phyloP scores from a whole-genome alignment of 2,113 vertebrate species.

The Cairina moschata region DNA sequence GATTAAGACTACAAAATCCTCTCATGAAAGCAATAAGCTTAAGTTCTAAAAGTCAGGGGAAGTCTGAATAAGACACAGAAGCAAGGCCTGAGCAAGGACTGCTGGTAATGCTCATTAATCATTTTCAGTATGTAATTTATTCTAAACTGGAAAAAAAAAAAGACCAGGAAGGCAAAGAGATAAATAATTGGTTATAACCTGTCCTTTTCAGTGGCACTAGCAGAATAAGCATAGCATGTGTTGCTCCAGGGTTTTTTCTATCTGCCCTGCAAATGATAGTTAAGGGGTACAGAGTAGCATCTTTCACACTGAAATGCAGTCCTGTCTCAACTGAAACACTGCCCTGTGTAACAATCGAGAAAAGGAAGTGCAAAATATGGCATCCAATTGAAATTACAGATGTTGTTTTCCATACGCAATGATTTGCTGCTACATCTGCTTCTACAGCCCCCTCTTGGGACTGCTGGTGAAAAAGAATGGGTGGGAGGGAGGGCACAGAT shows the following conservation, averaged over 20 bases:
- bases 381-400: constrained; percentile 20
- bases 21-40: constrained; percentile 19
- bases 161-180: constrained; percentile 45
- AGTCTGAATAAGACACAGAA: neutral
- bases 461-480: neutral
- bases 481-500: constrained; percentile 19
- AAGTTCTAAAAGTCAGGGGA: neutral
- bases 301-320: constrained; percentile 6
- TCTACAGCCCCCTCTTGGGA: neutral
- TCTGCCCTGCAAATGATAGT: neutral
- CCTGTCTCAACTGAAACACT: neutral
- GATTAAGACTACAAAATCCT: constrained; percentile 54
- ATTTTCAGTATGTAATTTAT: constrained; percentile 36
- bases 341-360: neutral
- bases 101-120: constrained; percentile 27
- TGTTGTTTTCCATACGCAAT: neutral
- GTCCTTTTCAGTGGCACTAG: constrained; percentile 21
- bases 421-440: constrained; percentile 26
- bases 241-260: neutral
- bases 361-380: constrained; percentile 36
- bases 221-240: constrained; percentile 3
- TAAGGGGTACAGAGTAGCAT: neutral
- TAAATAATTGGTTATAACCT: constrained; percentile 57
- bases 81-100: constrained; percentile 28
- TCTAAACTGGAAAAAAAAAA: constrained; percentile 31